Percentiles rank a stretch among this genome's conserved stretches.
These are phyloP conservation scores for Alosa sapidissima DNA, from an alignment of 2,797 vertebrate species.

Conservation along the genomic window DNA sequence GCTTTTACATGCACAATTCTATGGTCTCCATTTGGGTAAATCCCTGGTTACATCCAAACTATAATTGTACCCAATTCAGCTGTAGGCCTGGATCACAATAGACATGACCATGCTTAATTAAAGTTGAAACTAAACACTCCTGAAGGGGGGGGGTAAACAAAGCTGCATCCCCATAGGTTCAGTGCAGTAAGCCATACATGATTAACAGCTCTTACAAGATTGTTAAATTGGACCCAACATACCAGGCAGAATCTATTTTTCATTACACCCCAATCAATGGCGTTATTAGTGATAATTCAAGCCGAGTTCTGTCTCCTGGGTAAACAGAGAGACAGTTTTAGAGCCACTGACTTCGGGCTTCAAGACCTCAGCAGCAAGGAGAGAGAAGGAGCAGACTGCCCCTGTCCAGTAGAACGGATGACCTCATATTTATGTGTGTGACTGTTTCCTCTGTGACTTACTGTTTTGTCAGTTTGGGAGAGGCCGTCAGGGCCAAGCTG, in stretches of 20 bases:
- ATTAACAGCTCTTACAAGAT: not conserved
- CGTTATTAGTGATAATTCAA: slow-evolving; percentile 4
- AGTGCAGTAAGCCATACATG: not conserved
- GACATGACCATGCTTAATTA: not conserved
- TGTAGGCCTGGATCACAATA: not conserved
- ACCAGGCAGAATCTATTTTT: not conserved
- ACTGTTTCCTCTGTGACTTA: slow-evolving; percentile 7
- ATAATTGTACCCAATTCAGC: not conserved
- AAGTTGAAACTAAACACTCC: not conserved
- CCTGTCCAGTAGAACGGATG: not conserved
- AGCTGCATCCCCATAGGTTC: not conserved
- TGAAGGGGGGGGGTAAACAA: not conserved
- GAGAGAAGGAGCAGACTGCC: not conserved
- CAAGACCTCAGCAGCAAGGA: not conserved
- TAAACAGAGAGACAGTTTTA: not conserved
- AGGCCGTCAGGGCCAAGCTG: not conserved
- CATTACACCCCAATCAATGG: not conserved
- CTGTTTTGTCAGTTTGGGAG: slow-evolving; percentile 17
- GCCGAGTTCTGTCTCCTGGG: not conserved
- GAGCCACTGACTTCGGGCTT: not conserved
- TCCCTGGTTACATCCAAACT: not conserved
- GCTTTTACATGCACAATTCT: not conserved
- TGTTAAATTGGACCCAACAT: not conserved
- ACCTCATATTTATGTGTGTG: slow-evolving; percentile 32
- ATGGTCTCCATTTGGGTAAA: not conserved